Conservation (phyloP, 2,113 vertebrate genomes). For the Anhinga rufa region DNA sequence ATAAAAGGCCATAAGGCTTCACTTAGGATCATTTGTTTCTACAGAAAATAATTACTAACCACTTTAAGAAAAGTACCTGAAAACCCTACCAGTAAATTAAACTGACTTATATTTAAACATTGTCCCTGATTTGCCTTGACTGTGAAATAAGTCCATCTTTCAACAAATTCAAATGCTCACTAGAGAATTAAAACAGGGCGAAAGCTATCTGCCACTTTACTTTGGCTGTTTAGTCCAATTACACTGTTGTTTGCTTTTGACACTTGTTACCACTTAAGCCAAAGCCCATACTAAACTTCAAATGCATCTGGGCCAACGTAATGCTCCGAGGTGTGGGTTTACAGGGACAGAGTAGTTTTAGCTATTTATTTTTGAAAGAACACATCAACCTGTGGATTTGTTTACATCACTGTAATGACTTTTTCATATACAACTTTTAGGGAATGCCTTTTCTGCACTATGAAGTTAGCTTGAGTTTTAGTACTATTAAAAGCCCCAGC, state of each 20-base stretch:
- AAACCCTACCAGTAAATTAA: neutral
- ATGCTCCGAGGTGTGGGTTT: neutral
- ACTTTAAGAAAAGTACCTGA: neutral
- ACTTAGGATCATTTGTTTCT: neutral
- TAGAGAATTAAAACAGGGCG: neutral
- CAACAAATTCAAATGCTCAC: neutral
- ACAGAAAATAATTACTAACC: neutral
- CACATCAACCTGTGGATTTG: neutral
- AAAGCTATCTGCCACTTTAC: neutral
- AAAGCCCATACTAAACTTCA: neutral
- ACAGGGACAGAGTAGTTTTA: neutral
- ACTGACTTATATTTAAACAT: neutral
- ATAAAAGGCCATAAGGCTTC: neutral
- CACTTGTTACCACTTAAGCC: neutral
- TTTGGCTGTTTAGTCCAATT: neutral
- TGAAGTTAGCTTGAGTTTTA: neutral
- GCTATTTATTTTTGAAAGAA: neutral
- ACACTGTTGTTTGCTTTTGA: neutral
- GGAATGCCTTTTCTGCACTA: neutral
- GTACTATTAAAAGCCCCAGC: neutral
- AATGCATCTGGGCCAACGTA: neutral
- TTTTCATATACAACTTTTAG: neutral
- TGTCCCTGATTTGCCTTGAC: neutral
- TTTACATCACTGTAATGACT: neutral
- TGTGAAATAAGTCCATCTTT: neutral